Base-by-base conservation (phyloP, 2,888 invertebrate genomes). In the Tromatobia lineatoria region DNA sequence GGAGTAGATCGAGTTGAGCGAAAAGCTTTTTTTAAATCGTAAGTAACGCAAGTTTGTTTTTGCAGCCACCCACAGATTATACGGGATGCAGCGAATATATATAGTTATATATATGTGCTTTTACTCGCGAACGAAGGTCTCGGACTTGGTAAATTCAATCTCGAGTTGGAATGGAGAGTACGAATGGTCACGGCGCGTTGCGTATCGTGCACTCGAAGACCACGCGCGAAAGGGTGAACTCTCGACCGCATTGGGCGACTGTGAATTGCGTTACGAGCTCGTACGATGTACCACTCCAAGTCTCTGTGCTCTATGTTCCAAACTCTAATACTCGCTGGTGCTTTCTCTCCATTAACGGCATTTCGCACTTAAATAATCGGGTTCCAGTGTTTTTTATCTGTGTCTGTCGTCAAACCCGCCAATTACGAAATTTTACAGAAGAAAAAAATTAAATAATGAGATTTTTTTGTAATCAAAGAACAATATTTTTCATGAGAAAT, bases 331-430 rank as follows among this genome's bases (percentile, higher is more conserved):
- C n/a, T 20, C 54, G 29, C 20, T 23, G 15, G 47, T 61, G 78
- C 78, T 78, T 78, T 78, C 70, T 78, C 78, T 50, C 78, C 78
- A 70, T 78, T 59, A 78, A 78, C 70, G 78, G 69, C 8, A 47
- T 61, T 74, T 61, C 18, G 8, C 18, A 38, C 42, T 34, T 15
- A 74, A 74, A 61, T 74, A 74, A 74, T 74, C 47, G 61, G 20
- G 59, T 61, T 57, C 42, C 4, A 54, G 54, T 7, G 71, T 29
- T 71, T 57, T 64, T 15, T 23, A n/a, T 18, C 20, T 11, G 3
- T 11, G 10, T 25, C n/a, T n/a, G 59, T n/a, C 29, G 8, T 47
- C 0, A 47, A 38, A 34, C 23, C 6, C 54, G 54, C 23, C 20
- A 54, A 23, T 54, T 54, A 20, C 54, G 11, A 54, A 54, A 54